These are phyloP conservation scores for Atethmia centrago DNA, from an alignment of 2,888 invertebrate genomes.

Conservation along the genomic window DNA sequence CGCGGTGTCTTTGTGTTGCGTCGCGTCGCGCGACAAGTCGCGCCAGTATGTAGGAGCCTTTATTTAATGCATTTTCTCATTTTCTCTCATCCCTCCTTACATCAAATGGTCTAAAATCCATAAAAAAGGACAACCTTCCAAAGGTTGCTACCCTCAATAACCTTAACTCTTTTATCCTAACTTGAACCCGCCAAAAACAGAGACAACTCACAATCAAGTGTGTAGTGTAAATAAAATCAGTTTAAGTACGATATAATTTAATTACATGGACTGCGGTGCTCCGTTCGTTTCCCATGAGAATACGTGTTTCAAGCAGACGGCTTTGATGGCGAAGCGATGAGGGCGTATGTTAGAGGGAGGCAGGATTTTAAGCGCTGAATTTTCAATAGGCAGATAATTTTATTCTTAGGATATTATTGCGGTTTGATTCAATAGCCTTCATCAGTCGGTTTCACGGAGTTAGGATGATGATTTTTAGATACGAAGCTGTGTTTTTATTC, in stretches of 20 bases:
- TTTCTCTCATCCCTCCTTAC: too few species aligned
- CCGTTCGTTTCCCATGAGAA: conserved; percentile 75
- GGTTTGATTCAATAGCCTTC: too few species aligned
- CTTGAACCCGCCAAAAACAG: conserved; percentile 16
- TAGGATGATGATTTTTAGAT: too few species aligned
- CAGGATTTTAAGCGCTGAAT: too few species aligned
- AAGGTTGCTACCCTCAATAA: background rate
- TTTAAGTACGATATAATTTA: conserved; percentile 75
- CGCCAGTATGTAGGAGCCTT: too few species aligned
- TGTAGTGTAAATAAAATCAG: conserved; percentile 66
- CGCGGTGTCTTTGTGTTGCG: too few species aligned
- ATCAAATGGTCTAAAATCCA: background rate
- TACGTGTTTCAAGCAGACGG: conserved; percentile 76
- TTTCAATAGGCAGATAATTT: too few species aligned
- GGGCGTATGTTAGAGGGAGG: conserved; percentile 52
- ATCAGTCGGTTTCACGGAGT: too few species aligned
- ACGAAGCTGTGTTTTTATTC: background rate
- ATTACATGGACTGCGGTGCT: conserved; percentile 71
- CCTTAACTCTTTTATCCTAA: background rate
- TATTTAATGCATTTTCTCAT: too few species aligned
- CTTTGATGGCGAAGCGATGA: conserved; percentile 76
- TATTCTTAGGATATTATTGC: too few species aligned
- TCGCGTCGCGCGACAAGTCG: too few species aligned
- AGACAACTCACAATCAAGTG: conserved; percentile 31
- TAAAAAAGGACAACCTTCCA: too few species aligned